Base-by-base conservation (phyloP, 2,888 invertebrate species). In the Drosophila nigricruria region DNA sequence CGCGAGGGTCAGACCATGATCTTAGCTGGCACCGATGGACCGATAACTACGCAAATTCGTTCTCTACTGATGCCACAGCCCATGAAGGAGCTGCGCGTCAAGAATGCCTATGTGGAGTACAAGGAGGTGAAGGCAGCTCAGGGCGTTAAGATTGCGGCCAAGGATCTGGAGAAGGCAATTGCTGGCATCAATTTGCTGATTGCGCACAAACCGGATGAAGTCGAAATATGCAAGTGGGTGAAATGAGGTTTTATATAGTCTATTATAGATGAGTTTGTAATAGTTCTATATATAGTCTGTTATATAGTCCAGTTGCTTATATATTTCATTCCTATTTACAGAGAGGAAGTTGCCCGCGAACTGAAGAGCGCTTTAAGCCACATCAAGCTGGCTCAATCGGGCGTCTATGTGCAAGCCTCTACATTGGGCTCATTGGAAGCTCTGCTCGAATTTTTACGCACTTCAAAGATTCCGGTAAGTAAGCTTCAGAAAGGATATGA, bases 401-500 rank as follows among this genome's bases (percentile, higher is more conserved):
- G 99, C 49, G 99, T 99, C 47, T 99, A 98, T 93, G 99, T 99
- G n/a, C 99, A 99, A 91, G 99, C 99, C 0, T 99, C 99, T 1
- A 99, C 99, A n/a, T 94, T 99, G 8, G 99, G 99, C 9, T 99
- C 99, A 0, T 94, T 99, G 12, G 99, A 99, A 93, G 99, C 99
- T 0, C 93, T 99, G 62, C 94, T 99, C 6, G 98, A 98, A 92
- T 99, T 98, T 94, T 95, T 99, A 60, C 95, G 95, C 83, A 95
- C 96, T 60, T 98, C 98, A 79, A 97, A 97, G 93, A 98, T 99
- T 93, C 98, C 99, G 91, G 97, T 98, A 92, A 96, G 96, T 95
- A 12, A 18, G 27, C n/a, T 10, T 5, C 10, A 9, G 25, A 16
- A 16, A 9, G 9, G 4, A 47, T 3, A 34, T 32, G 16, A 18